Evolutionary conservation across 2,797 vertebrate species (phyloP), one percentile per base, ranked within the genome.

Genomic region (Poecilia gillii): DNA sequence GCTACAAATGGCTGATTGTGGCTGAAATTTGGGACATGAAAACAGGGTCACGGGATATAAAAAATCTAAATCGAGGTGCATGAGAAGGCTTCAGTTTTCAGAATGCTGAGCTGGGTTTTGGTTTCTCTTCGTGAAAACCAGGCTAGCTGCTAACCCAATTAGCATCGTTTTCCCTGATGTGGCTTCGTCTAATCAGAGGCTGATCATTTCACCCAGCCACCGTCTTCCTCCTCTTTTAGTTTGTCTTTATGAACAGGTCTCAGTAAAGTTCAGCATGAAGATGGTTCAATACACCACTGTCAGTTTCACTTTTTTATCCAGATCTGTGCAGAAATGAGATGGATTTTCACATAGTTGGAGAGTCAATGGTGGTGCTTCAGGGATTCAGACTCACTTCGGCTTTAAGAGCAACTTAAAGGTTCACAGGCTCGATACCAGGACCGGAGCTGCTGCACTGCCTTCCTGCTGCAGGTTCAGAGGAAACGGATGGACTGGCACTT

Each of bases 61-160:
- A 84, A 76, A 46, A 70, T 66, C 11, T 71, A 47, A 82, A 64
- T 74, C 31, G 59, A 81, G 18, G 9, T 14, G 20, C 62, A 79
- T 46, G 79, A 47, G 33, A 53, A 79, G 47, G 57, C 73, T 72
- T 33, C 33, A 72, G 75, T 70, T 62, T 49, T 18, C 74, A 70
- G 43, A 75, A 81, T 75, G 74, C 41, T 75, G 82, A 66, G 74
- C 41, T 73, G 66, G 59, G 51, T 64, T 43, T 87, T 16, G 3
- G 71, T 80, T 84, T 75, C 80, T 59, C 66, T 20, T 72, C 68
- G 74, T 78, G 75, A 73, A 86, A 90, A 85, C 75, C 85, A 83
- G 87, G 85, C 81, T 87, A 87, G 83, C 84, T 39, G 73, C 74
- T 89, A 87, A 88, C 84, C 84, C 85, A 87, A 88, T 89, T 89